Percentiles rank a stretch among this genome's conserved stretches.
Evolutionary conservation across 2,113 vertebrate genomes (phyloP).

Genomic region (Cariama cristata): DNA sequence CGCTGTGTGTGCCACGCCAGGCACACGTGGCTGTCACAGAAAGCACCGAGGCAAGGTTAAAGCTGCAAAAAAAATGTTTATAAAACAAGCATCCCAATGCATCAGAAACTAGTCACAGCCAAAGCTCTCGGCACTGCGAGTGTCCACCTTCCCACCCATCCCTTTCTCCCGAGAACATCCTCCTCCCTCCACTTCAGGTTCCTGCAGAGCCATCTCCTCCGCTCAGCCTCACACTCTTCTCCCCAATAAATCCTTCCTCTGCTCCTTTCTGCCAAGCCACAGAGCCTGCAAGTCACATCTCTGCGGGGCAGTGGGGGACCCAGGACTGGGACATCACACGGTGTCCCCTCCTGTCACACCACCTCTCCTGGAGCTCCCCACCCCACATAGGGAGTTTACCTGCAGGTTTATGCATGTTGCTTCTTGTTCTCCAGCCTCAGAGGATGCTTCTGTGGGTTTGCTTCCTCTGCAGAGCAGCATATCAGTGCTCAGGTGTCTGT

Average conservation of each 20-base stretch:
- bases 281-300: neutral
- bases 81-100: neutral
- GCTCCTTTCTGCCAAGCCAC: neutral
- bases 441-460: neutral
- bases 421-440: neutral
- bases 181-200: neutral
- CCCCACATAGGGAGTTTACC: conserved; percentile 22
- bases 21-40: neutral
- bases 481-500: neutral
- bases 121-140: neutral
- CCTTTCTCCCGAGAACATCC: neutral
- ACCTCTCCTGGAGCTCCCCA: neutral
- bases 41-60: neutral
- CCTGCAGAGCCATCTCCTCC: neutral
- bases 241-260: neutral
- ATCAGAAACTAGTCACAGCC: neutral
- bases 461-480: neutral
- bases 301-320: accelerated
- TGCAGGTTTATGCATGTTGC: conserved; percentile 37
- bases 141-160: neutral
- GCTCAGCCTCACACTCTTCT: neutral
- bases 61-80: neutral
- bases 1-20: accelerated
- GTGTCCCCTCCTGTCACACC: neutral
- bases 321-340: accelerated